These are phyloP conservation scores for Nematostella vectensis DNA, from an alignment of 92 coral and sea anemone species.

Conservation along the genomic window DNA sequence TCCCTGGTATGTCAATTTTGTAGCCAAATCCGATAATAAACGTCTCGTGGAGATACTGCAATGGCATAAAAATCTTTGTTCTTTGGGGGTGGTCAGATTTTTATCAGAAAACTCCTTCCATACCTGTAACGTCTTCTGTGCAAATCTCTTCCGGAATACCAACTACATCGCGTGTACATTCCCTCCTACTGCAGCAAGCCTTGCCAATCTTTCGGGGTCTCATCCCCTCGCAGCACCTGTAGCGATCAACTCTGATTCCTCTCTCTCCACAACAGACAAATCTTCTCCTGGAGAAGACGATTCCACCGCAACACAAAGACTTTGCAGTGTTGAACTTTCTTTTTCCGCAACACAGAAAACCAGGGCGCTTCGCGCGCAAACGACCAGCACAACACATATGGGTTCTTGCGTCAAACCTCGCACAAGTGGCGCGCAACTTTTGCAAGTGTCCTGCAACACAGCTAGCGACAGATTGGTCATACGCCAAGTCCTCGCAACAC, in stretches of 20 bases:
- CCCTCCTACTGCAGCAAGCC: no score
- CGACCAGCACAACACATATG: conserved; percentile 19
- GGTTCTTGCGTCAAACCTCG: conserved; percentile 10
- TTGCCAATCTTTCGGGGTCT: no score
- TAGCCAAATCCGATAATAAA: no score
- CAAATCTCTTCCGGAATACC: no score
- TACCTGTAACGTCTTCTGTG: no score
- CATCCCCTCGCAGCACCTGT: conserved; percentile 11
- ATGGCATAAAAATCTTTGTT: no score
- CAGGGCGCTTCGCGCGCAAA: neutral
- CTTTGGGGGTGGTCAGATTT: no score
- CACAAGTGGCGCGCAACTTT: no score
- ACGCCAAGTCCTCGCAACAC: conserved; percentile 18
- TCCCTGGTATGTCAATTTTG: no score
- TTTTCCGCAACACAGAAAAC: conserved; percentile 6
- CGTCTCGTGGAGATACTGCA: no score
- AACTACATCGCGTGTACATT: no score
- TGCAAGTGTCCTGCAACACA: conserved; percentile 4
- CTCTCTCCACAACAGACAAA: conserved; percentile 5
- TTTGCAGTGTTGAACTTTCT: neutral
- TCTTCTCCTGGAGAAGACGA: conserved; percentile 8
- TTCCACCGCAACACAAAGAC: conserved; percentile 15
- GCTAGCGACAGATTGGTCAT: conserved; percentile 2
- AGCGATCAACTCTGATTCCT: neutral
- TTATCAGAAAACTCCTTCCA: no score